Evolutionary conservation across 2,113 vertebrate species (phyloP).

Genomic region (Poecile atricapillus): DNA sequence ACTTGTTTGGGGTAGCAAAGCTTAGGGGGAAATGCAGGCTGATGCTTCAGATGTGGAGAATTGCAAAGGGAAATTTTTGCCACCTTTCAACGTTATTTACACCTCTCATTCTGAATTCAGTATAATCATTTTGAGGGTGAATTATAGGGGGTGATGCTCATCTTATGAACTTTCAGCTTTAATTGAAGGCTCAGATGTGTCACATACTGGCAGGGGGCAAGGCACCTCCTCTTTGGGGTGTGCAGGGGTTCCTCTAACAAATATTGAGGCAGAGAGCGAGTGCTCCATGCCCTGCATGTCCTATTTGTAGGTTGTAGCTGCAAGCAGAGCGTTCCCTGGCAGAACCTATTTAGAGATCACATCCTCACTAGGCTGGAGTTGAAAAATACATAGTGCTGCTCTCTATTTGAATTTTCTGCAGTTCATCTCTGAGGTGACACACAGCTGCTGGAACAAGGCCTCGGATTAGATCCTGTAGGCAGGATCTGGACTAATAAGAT

Average conservation of each 20-base stretch:
- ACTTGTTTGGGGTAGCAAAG: not conserved
- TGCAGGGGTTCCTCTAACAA: not conserved
- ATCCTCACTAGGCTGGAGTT: not conserved
- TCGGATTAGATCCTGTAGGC: not conserved
- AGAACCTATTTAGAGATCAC: not conserved
- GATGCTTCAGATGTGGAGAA: not conserved
- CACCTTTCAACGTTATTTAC: not conserved
- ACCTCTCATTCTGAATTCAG: not conserved
- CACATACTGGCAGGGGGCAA: not conserved
- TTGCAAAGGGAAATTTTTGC: not conserved
- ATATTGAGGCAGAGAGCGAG: not conserved
- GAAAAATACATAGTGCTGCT: not conserved
- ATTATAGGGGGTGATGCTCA: not conserved
- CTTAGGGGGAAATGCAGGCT: not conserved
- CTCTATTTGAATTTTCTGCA: not conserved
- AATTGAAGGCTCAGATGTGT: not conserved
- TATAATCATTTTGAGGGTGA: not conserved
- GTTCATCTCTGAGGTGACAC: not conserved
- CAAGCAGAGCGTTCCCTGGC: not conserved
- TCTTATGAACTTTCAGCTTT: not conserved
- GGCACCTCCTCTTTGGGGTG: not conserved
- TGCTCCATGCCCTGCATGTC: not conserved
- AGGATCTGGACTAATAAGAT: not conserved
- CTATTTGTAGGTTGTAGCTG: not conserved
- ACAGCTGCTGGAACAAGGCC: not conserved